Conservation (phyloP, 2,888 invertebrate species). For the Allophyes oxyacanthae region DNA sequence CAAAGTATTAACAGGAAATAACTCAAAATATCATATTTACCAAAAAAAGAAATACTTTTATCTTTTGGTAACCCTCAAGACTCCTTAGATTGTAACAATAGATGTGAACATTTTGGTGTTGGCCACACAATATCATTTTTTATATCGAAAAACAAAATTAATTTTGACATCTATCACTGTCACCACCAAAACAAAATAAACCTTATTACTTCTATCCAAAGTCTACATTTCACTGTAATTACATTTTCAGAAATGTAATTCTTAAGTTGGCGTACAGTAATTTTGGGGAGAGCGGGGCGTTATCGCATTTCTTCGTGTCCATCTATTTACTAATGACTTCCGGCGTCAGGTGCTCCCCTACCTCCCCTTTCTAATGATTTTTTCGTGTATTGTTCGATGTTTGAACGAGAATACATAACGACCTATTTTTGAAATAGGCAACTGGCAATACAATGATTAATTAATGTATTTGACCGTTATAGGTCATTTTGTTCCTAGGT, state of each 20-base stretch:
- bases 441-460: slow-evolving; percentile 10
- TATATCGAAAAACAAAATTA: slow-evolving; percentile 67
- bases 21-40: slow-evolving; percentile 38
- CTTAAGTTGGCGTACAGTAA: slow-evolving; percentile 67
- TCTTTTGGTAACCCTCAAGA: slow-evolving; percentile 71
- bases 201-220: slow-evolving; percentile 39
- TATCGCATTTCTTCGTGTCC: slow-evolving; percentile 82
- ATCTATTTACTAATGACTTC: slow-evolving; percentile 89
- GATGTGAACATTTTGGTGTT: slow-evolving; percentile 81
- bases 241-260: slow-evolving; percentile 26
- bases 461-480: slow-evolving; percentile 13
- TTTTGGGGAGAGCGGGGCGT: slow-evolving; percentile 83
- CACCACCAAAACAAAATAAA: slow-evolving; percentile 12
- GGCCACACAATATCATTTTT: slow-evolving; percentile 81
- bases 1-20: slow-evolving; percentile 26
- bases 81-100: slow-evolving; percentile 80
- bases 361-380: slow-evolving; percentile 73
- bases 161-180: slow-evolving; percentile 45
- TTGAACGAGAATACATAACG: slow-evolving; percentile 54
- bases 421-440: slow-evolving; percentile 24
- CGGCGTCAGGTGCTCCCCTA: slow-evolving; percentile 85
- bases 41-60: slow-evolving; percentile 55
- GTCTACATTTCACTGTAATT: slow-evolving; percentile 15
- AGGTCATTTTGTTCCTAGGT: not conserved
- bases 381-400: slow-evolving; percentile 62